Evolutionary conservation across 2,888 invertebrate species (phyloP).

Genomic region (Lithophane leautieri): DNA sequence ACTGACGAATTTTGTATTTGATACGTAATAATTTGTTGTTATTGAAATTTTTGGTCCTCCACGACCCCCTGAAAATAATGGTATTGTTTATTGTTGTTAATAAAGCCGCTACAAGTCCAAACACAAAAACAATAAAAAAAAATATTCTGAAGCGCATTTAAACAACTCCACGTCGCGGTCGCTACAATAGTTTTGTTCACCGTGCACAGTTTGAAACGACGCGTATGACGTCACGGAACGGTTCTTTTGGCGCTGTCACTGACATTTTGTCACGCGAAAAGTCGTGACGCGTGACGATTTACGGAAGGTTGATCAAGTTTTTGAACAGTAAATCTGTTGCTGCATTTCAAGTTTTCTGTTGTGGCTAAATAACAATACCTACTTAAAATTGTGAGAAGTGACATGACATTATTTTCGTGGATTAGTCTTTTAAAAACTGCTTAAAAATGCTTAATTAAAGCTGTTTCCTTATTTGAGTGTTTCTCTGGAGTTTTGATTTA

Average conservation of each 20-base stretch:
- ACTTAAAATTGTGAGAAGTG: too few relatives aligned
- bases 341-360: neutral
- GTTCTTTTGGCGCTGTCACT: conserved; percentile 64
- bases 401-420: too few relatives aligned
- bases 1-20: neutral
- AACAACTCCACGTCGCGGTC: conserved; percentile 31
- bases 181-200: conserved; percentile 31
- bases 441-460: neutral
- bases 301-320: neutral
- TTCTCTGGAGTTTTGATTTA: neutral
- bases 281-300: conserved; percentile 27
- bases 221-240: conserved; percentile 53
- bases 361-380: neutral
- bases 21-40: neutral
- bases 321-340: neutral
- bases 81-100: neutral
- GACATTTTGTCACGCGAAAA: conserved; percentile 60
- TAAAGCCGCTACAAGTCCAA: neutral
- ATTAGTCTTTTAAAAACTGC: neutral
- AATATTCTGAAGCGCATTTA: conserved; percentile 22
- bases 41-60: neutral
- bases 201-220: conserved; percentile 39
- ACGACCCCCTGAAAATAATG: neutral
- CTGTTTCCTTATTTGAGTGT: neutral
- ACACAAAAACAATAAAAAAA: conserved; percentile 12